These are phyloP conservation scores for Calcarius lapponicus DNA, from an alignment of 2,797 vertebrate species.

Conservation along the genomic window DNA sequence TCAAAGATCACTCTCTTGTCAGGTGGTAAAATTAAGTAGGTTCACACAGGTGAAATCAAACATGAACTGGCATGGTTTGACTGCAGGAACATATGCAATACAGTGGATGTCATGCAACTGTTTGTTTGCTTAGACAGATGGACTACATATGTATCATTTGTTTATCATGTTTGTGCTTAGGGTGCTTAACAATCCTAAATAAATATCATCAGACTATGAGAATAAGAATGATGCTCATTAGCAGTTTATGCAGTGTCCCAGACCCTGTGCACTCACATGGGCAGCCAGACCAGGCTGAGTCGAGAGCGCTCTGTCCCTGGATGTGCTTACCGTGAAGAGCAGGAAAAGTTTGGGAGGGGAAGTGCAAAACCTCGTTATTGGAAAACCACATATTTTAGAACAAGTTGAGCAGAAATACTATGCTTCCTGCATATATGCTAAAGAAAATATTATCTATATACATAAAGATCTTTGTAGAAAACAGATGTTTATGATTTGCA, in stretches of 20 bases:
- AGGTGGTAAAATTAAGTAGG: background rate
- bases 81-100: background rate
- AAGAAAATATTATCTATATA: background rate
- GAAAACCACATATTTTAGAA: background rate
- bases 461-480: background rate
- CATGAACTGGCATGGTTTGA: background rate
- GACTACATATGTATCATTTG: background rate
- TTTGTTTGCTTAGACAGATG: background rate
- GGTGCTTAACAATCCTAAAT: background rate
- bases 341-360: background rate
- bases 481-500: background rate
- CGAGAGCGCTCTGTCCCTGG: background rate
- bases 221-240: background rate
- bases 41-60: constrained; percentile 4
- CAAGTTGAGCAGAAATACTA: background rate
- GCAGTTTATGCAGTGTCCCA: background rate
- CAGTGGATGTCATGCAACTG: background rate
- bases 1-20: background rate
- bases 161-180: background rate
- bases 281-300: background rate
- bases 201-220: background rate
- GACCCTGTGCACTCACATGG: background rate
- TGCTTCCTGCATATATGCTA: background rate
- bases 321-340: background rate
- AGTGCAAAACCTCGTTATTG: background rate